Evolutionary conservation across 53 echinoderm and acorn worm genomes (phyloP).

Genomic region (Hippasteria phrygiana): DNA sequence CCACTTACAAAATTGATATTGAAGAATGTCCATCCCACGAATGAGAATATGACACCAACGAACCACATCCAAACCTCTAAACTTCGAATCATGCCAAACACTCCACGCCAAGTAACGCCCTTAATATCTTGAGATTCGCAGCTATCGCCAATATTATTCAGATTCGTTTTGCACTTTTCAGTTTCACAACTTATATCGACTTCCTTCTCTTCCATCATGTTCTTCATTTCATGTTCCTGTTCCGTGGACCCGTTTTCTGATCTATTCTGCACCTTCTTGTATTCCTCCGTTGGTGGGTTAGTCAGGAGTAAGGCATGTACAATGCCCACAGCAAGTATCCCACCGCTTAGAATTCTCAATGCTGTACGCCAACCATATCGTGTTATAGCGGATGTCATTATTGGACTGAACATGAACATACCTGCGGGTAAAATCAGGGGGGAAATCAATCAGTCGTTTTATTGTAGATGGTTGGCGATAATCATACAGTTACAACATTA

Average conservation of each 20-base stretch:
- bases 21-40: conserved; percentile 42
- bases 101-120: neutral
- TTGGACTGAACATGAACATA: conserved; percentile 76
- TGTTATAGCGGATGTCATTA: conserved; percentile 71
- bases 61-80: conserved; percentile 2
- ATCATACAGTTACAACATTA: no score
- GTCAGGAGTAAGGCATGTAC: neutral
- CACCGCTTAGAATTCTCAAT: conserved; percentile 71
- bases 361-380: conserved; percentile 81
- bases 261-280: neutral
- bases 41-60: neutral
- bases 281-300: neutral
- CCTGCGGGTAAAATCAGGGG: conserved; percentile 65
- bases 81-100: neutral
- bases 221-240: neutral
- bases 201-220: neutral
- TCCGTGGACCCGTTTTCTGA: neutral
- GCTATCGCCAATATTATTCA: no score
- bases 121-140: neutral
- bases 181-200: neutral
- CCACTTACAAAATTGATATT: conserved; percentile 40
- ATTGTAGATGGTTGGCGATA: no score
- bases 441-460: neutral
- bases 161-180: neutral
- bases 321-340: conserved; percentile 67